Conservation (phyloP, 92 coral and sea anemone genomes). For the Umimayanthus kanabou region DNA sequence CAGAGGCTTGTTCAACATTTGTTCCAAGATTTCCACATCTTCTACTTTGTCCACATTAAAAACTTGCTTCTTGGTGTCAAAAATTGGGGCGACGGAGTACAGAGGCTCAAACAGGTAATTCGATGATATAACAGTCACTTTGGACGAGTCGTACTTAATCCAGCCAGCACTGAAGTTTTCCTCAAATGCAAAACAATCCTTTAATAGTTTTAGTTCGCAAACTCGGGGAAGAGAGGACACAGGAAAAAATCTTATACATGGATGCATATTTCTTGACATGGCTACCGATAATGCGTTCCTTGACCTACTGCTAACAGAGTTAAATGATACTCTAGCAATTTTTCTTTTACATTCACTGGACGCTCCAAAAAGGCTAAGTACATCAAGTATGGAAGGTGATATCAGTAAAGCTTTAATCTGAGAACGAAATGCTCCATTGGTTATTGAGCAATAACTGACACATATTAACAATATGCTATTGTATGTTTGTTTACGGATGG, state of each 20-base stretch:
- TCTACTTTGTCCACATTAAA: background rate
- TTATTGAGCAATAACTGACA: too few relatives aligned
- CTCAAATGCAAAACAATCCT: conserved; percentile 4
- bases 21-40: background rate
- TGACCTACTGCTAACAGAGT: background rate
- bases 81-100: background rate
- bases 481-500: too few relatives aligned
- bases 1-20: background rate
- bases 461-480: too few relatives aligned
- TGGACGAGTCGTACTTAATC: background rate
- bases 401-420: too few relatives aligned
- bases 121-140: conserved; percentile 3
- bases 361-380: too few relatives aligned
- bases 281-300: background rate
- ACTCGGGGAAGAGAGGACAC: conserved; percentile 7
- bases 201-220: background rate
- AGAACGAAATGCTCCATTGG: too few relatives aligned
- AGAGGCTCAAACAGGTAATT: background rate
- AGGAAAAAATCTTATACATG: background rate
- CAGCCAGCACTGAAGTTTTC: background rate
- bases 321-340: too few relatives aligned
- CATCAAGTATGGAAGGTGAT: too few relatives aligned
- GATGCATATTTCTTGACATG: background rate
- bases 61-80: conserved; percentile 16
- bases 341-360: too few relatives aligned